A percentile compares a stretch with the other conserved stretches of the same genome.
These are phyloP conservation scores for Galeopsomyia nigrocyanea DNA, from an alignment of 2,888 invertebrate species.

Conservation along the genomic window DNA sequence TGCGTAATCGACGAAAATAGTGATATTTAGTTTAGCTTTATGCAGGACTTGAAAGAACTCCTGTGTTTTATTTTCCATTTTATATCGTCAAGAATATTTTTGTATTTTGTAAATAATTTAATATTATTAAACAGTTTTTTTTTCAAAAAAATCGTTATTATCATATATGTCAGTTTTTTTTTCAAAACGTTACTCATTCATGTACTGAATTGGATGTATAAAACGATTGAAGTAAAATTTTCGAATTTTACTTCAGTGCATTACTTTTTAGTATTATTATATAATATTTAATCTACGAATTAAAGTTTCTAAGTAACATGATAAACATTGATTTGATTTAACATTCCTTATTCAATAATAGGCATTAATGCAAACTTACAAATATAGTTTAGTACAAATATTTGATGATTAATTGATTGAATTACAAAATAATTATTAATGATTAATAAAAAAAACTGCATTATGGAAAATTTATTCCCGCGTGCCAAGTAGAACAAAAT, in stretches of 20 bases:
- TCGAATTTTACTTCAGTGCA: too few species aligned
- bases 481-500: too few species aligned
- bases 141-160: conserved; percentile 2
- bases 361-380: too few species aligned
- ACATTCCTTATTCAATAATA: too few species aligned
- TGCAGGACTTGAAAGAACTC: background rate
- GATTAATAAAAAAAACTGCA: too few species aligned
- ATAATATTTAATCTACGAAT: background rate
- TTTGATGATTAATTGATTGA: too few species aligned
- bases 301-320: background rate
- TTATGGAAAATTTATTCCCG: too few species aligned
- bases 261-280: conserved; percentile 4
- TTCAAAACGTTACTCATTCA: background rate
- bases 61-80: conserved; percentile 1
- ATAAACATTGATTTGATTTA: too few species aligned
- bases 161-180: conserved; percentile 8
- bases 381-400: too few species aligned
- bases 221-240: too few species aligned
- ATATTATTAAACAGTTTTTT: conserved; percentile 16
- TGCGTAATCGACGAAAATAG: conserved; percentile 51
- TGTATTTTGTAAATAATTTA: conserved; percentile 32
- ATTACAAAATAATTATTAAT: too few species aligned
- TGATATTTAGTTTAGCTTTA: conserved; percentile 22
- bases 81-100: conserved; percentile 13
- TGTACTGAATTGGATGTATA: too few species aligned